These are phyloP conservation scores for Macrotis lagotis DNA, from an alignment of 2,113 vertebrate species.

Conservation along the genomic window DNA sequence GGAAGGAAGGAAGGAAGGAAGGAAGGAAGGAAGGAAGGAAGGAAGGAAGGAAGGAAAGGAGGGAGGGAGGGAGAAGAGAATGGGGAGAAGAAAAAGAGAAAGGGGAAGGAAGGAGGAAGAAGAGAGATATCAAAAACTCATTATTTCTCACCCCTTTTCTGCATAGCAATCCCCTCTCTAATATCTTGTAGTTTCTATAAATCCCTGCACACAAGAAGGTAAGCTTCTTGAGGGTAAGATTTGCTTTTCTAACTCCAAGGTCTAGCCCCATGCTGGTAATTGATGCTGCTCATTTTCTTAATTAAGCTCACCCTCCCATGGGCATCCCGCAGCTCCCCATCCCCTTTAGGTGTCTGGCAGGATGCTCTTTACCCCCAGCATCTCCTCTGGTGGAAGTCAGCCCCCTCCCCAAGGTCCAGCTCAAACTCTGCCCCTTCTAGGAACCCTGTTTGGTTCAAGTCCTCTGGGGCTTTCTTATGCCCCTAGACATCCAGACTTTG, in stretches of 20 bases:
- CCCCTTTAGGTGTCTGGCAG: neutral
- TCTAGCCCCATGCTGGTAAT: too few species aligned
- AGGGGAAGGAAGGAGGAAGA: neutral
- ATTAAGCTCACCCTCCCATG: neutral
- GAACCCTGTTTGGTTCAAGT: neutral
- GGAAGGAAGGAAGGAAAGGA: neutral
- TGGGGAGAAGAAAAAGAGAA: too few species aligned
- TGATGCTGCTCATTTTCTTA: neutral
- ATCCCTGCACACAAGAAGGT: neutral
- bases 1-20: neutral
- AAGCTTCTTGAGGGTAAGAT: neutral
- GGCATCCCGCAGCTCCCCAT: neutral
- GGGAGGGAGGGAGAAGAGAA: neutral
- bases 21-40: too few species aligned
- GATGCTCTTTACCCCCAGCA: neutral
- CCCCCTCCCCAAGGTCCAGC: too few species aligned
- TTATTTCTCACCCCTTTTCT: neutral
- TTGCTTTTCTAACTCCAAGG: neutral
- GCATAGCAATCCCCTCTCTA: neutral
- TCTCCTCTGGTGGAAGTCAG: neutral
- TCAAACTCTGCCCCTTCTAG: too few species aligned
- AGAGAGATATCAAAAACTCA: neutral
- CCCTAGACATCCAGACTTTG: neutral
- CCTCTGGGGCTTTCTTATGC: neutral
- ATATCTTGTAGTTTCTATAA: neutral